Conservation (phyloP, 2,113 vertebrate genomes). For the Scophthalmus maximus region DNA sequence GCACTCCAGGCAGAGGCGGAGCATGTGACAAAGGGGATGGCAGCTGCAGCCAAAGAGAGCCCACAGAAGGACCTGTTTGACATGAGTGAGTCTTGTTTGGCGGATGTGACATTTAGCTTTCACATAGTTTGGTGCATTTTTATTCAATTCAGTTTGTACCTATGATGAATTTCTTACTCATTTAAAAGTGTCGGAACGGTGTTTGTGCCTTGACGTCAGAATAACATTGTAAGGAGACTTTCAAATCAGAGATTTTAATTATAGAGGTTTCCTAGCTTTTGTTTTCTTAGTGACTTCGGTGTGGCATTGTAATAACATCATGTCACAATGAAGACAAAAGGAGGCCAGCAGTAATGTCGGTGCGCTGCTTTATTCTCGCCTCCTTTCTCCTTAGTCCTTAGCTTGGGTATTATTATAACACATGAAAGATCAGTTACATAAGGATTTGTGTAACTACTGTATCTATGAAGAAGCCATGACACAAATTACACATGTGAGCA, state of each 20-base stretch:
- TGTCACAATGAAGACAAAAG: conserved; percentile 53
- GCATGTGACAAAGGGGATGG: conserved; percentile 72
- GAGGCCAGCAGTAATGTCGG: background rate
- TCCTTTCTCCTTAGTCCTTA: conserved; percentile 26
- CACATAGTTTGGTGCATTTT: background rate
- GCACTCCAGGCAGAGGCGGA: conserved; percentile 84
- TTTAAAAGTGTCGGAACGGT: too few relatives aligned
- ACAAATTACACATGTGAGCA: conserved; percentile 30
- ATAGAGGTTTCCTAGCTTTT: conserved; percentile 42
- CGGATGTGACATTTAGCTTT: background rate
- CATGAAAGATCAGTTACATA: conserved; percentile 15
- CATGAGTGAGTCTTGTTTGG: conserved; percentile 89
- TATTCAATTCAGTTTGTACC: background rate
- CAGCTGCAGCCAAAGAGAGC: conserved; percentile 83
- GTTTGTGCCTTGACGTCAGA: background rate
- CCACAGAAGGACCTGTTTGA: conserved; percentile 95
- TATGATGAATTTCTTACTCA: background rate
- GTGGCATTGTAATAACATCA: conserved; percentile 52
- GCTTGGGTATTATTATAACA: conserved; percentile 35
- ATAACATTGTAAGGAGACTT: background rate
- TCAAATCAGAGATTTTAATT: too few relatives aligned
- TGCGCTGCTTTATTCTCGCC: conserved; percentile 17
- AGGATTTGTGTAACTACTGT: too few relatives aligned
- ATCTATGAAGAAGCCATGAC: conserved; percentile 11
- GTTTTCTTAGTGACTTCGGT: conserved; percentile 17